A percentile compares a stretch with the other conserved stretches of the same genome.
These are phyloP conservation scores for Polypterus bichir DNA, from an alignment of 2,113 vertebrate genomes.

Conservation along the genomic window DNA sequence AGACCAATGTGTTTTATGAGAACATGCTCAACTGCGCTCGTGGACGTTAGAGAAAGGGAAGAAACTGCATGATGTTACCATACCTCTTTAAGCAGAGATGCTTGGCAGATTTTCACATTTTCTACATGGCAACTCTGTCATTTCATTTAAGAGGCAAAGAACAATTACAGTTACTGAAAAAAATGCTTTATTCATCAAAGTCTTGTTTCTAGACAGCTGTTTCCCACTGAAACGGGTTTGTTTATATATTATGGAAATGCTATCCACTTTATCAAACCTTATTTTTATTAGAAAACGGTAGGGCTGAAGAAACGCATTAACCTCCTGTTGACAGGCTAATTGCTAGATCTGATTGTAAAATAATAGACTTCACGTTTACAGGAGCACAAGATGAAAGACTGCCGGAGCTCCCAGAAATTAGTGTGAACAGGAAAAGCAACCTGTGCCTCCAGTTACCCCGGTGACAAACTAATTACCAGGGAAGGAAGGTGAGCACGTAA, in stretches of 20 bases:
- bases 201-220: no score
- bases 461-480: conserved; percentile 19
- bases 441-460: conserved; percentile 27
- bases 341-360: conserved; percentile 24
- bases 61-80: no score
- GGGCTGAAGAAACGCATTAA: conserved; percentile 16
- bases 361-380: conserved; percentile 14
- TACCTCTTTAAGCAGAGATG: no score
- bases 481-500: background rate
- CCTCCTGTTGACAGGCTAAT: conserved; percentile 29
- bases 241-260: no score
- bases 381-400: conserved; percentile 6
- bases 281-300: conserved; percentile 9
- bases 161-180: no score
- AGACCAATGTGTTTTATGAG: no score
- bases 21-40: no score
- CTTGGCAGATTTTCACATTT: no score
- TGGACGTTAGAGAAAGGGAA: no score
- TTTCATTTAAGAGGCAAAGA: conserved; percentile 26
- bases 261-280: conserved; percentile 12
- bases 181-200: no score
- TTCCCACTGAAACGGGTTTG: no score
- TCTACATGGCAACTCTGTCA: conserved; percentile 1
- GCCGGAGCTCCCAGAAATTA: conserved; percentile 4
- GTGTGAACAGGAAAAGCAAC: conserved; percentile 5